Evolutionary conservation across 2,797 vertebrate genomes (phyloP), one percentile per base, ranked within the genome.

Genomic region (Spheniscus humboldti): DNA sequence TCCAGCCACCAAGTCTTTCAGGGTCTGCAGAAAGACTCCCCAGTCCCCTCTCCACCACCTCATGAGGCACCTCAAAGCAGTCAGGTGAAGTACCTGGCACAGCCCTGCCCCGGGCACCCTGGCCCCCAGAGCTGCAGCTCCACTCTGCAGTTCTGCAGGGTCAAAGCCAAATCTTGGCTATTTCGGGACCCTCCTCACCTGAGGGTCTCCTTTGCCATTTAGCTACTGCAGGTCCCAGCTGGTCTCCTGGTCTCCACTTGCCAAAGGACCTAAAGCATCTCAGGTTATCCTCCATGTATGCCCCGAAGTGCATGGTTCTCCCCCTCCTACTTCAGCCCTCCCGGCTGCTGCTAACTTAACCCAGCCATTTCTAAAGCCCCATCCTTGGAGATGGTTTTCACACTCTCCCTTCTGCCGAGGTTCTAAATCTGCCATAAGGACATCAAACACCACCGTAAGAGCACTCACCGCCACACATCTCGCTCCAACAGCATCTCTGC

Each of bases 71-170:
- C 45, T 86, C 68, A 90, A 72, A 74, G 72, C 33, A 77, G 35
- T 2, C 4, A 1, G 35, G 31, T 50, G 37, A 88, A 78, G 53
- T 15, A 60, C 13, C 28, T 1, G 0, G 50, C 1, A 1, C 55
- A 89, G n/a, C 18, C 33, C 43, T 85, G 55, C 12, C 45, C 33
- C 0, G 0, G 15, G 14, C 33, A 59, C 7, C 18, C 31, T 8
- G 2, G 28, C 18, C 12, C 28, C 5, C 1, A 18, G 5, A 75
- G 11, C 64, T 43, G 60, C 72, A 85, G n/a, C 18, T 85, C 45
- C 2, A 2, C 35, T 87, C 63, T 11, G 37, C 35, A 43, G 25
- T 23, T 87, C 78, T 48, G 72, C 23, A 59, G 39, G 33, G 16
- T 7, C 67, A 92, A 63, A 66, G 25, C 28, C 77, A 47, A 53